Base-by-base conservation (phyloP, 2,888 invertebrate species). In the Monopis laevigella region DNA sequence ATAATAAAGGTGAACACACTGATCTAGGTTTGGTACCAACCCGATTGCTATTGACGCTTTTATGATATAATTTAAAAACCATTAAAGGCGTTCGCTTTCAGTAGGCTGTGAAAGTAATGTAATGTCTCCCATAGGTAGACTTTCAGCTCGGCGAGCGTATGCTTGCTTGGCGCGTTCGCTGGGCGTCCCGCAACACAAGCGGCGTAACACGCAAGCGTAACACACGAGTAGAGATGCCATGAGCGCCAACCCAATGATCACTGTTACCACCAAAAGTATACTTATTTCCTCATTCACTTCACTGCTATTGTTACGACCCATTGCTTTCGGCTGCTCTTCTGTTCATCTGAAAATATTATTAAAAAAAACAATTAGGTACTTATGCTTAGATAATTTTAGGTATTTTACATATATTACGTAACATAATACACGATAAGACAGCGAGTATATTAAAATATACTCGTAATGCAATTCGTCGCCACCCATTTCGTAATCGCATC, bases 191-290 rank as follows among this genome's bases (percentile, higher is more conserved):
- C 87, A 88, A 54, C 86, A 87, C 3, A 87, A 68, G 48, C 86
- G 77, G 40, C 84, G 78, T 45, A 88, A 82, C 11, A 88, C 86
- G 53, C 86, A 87, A 4, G 85, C 84, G 59, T 88, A 88, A 58
- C 87, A 88, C 58, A 85, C 74, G 1, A 88, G 70, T n/a, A 88
- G 58, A 0, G 84, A 84, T 35, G 85, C 75, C 75, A 87, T 85
- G 7, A 85, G 72, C 3, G 86, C 62, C 27, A 85, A 69, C 5
- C 86, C 85, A 19, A 86, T 78, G 30, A 83, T 68, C 30, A 86
- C 81, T 3, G 86, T 84, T 38, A 86, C 77, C 2, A 85, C 82
- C 30, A 86, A 66, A 4, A 85, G 69, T 47, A 86, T 71, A 48
- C 84, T 81, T 36, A 85, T 67, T 60, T 84, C 84, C 46, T 83